These are phyloP conservation scores for Nebria brevicollis DNA, from an alignment of 2,888 invertebrate species.

Conservation along the genomic window DNA sequence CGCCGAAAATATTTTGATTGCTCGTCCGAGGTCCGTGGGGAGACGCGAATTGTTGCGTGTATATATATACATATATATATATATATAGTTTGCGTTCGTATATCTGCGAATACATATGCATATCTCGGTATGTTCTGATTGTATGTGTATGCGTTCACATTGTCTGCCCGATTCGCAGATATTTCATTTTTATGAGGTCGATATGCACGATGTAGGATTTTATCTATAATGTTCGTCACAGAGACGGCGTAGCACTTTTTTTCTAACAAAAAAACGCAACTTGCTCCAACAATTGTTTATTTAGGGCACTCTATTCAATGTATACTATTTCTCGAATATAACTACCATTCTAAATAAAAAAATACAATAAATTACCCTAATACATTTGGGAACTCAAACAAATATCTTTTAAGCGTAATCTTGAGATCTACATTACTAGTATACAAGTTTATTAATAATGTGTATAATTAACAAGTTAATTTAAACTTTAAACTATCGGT, in stretches of 20 bases:
- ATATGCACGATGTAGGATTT: conserved; percentile 57
- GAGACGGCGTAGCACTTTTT: conserved; percentile 22
- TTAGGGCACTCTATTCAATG: too few species aligned
- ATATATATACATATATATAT: conserved; percentile 15
- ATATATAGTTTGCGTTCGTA: conserved; percentile 2
- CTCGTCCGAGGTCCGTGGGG: conserved; percentile 15
- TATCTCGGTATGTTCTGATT: background rate
- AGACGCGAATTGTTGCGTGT: conserved; percentile 8
- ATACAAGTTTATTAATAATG: too few species aligned
- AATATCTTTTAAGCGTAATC: too few species aligned
- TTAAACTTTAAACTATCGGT: too few species aligned
- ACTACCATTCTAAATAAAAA: too few species aligned
- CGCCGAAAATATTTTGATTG: conserved; percentile 41
- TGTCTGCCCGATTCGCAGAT: conserved; percentile 52
- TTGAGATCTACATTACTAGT: too few species aligned
- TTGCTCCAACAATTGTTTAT: too few species aligned
- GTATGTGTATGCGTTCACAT: conserved; percentile 8
- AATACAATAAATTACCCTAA: too few species aligned
- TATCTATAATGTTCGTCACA: conserved; percentile 52
- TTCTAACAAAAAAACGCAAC: background rate
- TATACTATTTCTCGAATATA: too few species aligned
- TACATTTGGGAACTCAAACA: too few species aligned
- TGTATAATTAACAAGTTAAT: too few species aligned
- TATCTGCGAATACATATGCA: conserved; percentile 26
- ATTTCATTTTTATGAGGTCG: conserved; percentile 58